Evolutionary conservation across 2,888 invertebrate genomes (phyloP).

Genomic region (Aleiodes testaceus): DNA sequence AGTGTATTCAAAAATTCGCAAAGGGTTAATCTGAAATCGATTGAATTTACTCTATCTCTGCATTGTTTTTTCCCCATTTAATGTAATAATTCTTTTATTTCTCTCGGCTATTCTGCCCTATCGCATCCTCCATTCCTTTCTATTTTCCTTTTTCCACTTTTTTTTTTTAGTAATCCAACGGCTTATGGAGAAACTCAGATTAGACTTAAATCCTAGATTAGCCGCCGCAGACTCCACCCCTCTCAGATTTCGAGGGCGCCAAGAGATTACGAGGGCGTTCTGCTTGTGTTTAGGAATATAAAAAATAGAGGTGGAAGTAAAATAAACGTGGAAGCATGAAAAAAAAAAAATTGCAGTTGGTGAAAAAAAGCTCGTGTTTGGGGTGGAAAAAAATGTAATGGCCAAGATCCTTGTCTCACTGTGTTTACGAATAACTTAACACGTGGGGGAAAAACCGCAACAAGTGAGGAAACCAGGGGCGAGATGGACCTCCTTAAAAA

Average conservation of each 20-base stretch:
- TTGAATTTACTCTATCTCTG: constrained; percentile 1
- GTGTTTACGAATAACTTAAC: constrained; percentile 42
- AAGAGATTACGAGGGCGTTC: constrained; percentile 45
- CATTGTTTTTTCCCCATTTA: constrained; percentile 8
- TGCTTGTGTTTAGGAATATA: constrained; percentile 42
- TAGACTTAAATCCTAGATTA: constrained; percentile 47
- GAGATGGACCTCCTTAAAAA: background rate
- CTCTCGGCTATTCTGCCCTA: background rate
- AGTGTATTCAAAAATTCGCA: constrained; percentile 26
- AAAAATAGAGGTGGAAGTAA: background rate
- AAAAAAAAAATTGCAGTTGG: constrained; percentile 23
- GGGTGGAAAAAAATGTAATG: background rate
- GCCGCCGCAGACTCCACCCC: constrained; percentile 45
- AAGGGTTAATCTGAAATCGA: constrained; percentile 38
- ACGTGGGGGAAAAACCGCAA: background rate
- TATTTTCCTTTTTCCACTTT: background rate
- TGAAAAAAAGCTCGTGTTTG: background rate
- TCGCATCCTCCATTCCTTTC: constrained; percentile 7
- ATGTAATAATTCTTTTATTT: constrained; percentile 26
- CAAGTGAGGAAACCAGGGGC: background rate
- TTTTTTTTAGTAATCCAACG: constrained; percentile 36
- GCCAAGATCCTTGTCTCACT: background rate
- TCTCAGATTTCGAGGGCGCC: constrained; percentile 37
- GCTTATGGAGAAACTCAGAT: constrained; percentile 48
- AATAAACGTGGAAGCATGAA: constrained; percentile 7